These are phyloP conservation scores for Cricetomys ansorgei DNA, from an alignment of 2,113 vertebrate species.

Conservation along the genomic window DNA sequence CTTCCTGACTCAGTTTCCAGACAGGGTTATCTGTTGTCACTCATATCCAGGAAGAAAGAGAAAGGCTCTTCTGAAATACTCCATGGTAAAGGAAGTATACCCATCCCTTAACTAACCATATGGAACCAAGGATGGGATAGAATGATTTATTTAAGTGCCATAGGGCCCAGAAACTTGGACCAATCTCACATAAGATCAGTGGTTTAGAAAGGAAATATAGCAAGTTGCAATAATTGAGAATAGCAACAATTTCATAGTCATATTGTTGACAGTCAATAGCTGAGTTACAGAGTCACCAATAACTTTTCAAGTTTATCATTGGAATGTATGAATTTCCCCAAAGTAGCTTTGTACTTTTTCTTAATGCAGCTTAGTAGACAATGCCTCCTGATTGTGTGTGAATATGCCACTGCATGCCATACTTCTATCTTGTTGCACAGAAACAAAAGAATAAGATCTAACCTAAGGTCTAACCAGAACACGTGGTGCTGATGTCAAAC, in stretches of 20 bases:
- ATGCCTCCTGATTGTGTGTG: not conserved
- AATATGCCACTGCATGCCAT: not conserved
- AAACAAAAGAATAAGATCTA: conserved; percentile 13
- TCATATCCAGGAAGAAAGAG: not conserved
- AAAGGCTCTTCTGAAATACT: not conserved
- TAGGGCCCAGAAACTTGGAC: no score
- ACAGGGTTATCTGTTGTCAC: not conserved
- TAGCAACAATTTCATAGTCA: not conserved
- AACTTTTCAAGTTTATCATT: not conserved
- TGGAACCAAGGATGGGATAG: not conserved
- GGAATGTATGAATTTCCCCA: not conserved
- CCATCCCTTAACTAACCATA: not conserved
- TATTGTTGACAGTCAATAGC: not conserved
- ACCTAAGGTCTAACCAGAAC: not conserved
- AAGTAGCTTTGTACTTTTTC: not conserved
- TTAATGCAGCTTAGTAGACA: conserved; percentile 21
- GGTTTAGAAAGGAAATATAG: not conserved
- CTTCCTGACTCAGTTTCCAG: not conserved
- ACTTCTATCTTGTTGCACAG: not conserved
- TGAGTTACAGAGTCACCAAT: not conserved
- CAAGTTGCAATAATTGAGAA: not conserved
- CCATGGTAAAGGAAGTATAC: not conserved
- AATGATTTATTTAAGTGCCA: not conserved
- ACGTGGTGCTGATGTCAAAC: not conserved
- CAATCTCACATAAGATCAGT: not conserved